Percentiles rank a stretch among this genome's conserved stretches.
phyloP scores from a whole-genome alignment of 2,888 invertebrate species.

The Aleiodes leptofemur region DNA sequence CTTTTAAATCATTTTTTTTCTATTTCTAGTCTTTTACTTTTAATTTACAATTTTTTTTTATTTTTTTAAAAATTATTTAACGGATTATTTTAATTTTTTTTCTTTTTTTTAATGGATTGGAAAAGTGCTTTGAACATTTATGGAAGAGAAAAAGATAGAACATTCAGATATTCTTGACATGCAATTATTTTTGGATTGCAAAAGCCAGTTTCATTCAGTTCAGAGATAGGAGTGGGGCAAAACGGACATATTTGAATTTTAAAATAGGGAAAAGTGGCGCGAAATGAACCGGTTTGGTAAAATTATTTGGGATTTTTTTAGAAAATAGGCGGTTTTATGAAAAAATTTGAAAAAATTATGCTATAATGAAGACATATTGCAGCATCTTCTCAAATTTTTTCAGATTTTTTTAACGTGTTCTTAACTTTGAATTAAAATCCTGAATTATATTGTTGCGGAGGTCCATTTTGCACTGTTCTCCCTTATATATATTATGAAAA shows the following conservation, averaged over 20 bases:
- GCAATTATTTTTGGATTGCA: constrained; percentile 18
- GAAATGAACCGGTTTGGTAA: no score
- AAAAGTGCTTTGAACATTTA: constrained; percentile 25
- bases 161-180: constrained; percentile 39
- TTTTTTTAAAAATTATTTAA: constrained; percentile 14
- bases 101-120: constrained; percentile 15
- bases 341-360: no score
- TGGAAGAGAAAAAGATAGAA: constrained; percentile 15
- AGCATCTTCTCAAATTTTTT: not conserved
- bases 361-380: not conserved
- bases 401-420: not conserved
- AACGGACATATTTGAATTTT: no score
- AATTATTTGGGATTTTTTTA: no score
- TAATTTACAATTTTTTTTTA: not conserved
- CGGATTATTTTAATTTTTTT: not conserved
- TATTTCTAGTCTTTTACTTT: constrained; percentile 3
- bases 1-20: not conserved
- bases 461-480: no score
- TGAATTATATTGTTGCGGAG: no score
- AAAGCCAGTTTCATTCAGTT: constrained; percentile 26
- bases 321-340: no score
- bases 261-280: no score
- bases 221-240: no score
- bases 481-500: no score
- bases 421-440: no score